Conservation (phyloP, 2,113 vertebrate species). For the Elachura formosa region DNA sequence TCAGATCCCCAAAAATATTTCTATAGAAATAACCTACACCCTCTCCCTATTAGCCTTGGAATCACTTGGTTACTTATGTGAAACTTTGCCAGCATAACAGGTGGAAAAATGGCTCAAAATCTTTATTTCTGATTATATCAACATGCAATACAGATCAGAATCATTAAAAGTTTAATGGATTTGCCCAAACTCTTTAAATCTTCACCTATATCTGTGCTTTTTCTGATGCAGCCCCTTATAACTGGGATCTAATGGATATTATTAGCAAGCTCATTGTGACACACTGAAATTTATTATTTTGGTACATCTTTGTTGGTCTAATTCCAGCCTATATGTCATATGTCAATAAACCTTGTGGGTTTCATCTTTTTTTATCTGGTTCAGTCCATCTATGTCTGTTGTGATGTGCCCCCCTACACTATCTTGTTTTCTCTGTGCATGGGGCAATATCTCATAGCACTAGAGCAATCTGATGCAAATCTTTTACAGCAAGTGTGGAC, state of each 20-base stretch:
- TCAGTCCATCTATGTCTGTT: background rate
- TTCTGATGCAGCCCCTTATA: background rate
- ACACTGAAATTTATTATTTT: background rate
- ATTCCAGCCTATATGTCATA: background rate
- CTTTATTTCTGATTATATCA: background rate
- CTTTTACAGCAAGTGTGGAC: background rate
- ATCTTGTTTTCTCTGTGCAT: background rate
- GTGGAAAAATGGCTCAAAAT: background rate
- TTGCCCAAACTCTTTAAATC: background rate
- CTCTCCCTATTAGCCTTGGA: background rate
- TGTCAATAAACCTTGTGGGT: background rate
- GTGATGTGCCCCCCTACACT: background rate
- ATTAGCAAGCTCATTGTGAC: background rate
- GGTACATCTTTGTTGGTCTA: background rate
- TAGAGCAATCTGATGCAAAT: background rate
- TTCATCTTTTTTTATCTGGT: background rate
- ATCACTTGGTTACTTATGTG: background rate
- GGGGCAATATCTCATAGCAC: background rate
- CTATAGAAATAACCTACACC: background rate
- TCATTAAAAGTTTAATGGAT: background rate
- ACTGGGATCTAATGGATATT: background rate
- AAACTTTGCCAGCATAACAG: background rate
- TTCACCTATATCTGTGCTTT: background rate
- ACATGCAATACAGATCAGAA: background rate
- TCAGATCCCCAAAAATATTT: background rate